These are phyloP conservation scores for Hoplias malabaricus DNA, from an alignment of 2,113 vertebrate genomes.

Conservation along the genomic window DNA sequence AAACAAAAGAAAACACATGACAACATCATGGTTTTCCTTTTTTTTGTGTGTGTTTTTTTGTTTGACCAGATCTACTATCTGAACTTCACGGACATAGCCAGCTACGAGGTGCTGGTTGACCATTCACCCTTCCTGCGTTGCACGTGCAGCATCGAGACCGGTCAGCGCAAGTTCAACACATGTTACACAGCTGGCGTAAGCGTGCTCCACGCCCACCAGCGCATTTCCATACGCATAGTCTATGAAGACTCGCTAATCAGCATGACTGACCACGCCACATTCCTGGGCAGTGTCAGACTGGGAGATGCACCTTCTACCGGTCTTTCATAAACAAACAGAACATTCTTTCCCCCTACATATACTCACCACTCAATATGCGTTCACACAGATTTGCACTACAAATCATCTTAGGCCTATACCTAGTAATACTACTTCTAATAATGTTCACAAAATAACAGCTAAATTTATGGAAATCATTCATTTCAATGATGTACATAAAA, in stretches of 20 bases:
- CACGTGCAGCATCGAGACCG: slow-evolving; percentile 83
- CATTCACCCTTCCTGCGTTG: slow-evolving; percentile 88
- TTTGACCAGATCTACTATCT: slow-evolving; percentile 91
- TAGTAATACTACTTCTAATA: background rate
- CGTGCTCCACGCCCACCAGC: slow-evolving; percentile 86
- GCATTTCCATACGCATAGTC: slow-evolving; percentile 88
- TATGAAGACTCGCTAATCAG: slow-evolving; percentile 86
- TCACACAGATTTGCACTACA: slow-evolving; percentile 73
- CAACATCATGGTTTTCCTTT: background rate
- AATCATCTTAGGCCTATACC: slow-evolving; percentile 34
- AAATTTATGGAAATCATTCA: slow-evolving; percentile 29
- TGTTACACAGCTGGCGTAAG: slow-evolving; percentile 83
- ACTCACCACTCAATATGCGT: slow-evolving; percentile 48
- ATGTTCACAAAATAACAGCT: background rate
- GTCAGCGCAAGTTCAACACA: slow-evolving; percentile 89
- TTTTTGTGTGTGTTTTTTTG: background rate
- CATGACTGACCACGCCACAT: slow-evolving; percentile 87
- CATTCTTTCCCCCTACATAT: slow-evolving; percentile 12
- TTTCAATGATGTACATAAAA: slow-evolving; percentile 63
- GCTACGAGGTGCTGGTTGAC: slow-evolving; percentile 96
- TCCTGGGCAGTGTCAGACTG: slow-evolving; percentile 92
- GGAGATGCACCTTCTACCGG: slow-evolving; percentile 82
- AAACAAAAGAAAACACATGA: background rate
- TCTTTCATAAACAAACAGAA: slow-evolving; percentile 62
- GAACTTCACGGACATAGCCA: slow-evolving; percentile 98